These are phyloP conservation scores for Misgurnus mizolepis DNA, from an alignment of 2,113 vertebrate genomes.

Conservation along the genomic window DNA sequence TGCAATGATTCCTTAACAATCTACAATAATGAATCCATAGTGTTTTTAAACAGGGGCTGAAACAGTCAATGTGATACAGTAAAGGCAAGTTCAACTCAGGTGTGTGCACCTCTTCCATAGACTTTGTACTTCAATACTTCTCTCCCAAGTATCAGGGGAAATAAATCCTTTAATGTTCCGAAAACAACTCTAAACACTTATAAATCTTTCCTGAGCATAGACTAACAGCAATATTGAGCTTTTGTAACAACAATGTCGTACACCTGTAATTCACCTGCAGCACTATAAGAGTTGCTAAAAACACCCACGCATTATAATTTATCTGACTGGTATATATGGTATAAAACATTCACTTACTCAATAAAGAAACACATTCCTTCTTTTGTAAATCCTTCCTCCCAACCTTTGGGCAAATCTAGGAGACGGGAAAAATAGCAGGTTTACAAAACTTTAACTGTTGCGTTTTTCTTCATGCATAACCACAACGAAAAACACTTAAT, in stretches of 20 bases:
- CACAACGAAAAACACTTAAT: not conserved
- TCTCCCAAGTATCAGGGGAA: conserved; percentile 1
- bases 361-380: conserved; percentile 94
- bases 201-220: not conserved
- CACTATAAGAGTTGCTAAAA: not conserved
- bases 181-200: not conserved
- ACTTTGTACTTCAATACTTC: conserved; percentile 35
- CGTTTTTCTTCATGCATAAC: not conserved
- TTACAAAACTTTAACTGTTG: not conserved
- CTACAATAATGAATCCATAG: too few species aligned
- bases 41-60: too few species aligned
- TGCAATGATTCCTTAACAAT: not conserved
- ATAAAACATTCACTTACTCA: conserved; percentile 79
- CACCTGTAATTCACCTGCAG: conserved; percentile 15
- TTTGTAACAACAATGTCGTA: not conserved
- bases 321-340: too few species aligned
- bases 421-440: not conserved
- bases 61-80: not conserved
- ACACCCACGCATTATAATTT: not conserved
- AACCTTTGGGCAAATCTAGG: conserved; percentile 87
- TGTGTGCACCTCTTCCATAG: conserved; percentile 11
- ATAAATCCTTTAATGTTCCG: not conserved
- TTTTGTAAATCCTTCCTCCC: conserved; percentile 92
- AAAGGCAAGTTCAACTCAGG: not conserved
- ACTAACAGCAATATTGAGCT: not conserved